These are phyloP conservation scores for Catharus bicknelli DNA, from an alignment of 2,113 vertebrate species.

Conservation along the genomic window DNA sequence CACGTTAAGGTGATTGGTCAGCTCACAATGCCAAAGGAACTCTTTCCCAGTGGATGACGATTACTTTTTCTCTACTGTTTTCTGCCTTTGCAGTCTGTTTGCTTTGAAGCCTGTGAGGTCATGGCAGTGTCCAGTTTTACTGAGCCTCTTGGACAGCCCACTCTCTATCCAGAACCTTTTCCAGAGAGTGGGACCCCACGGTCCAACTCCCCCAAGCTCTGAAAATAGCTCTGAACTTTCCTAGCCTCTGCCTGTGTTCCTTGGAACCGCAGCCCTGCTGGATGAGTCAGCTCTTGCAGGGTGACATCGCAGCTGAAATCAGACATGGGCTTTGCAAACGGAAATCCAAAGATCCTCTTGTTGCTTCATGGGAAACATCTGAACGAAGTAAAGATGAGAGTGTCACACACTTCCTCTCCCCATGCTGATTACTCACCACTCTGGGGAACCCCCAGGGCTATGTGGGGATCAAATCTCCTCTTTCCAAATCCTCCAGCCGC, in stretches of 20 bases:
- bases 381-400: background rate
- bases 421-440: slow-evolving; percentile 9
- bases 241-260: slow-evolving; percentile 43
- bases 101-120: background rate
- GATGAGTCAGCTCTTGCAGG: slow-evolving; percentile 27
- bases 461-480: background rate
- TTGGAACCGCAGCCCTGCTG: slow-evolving; percentile 27
- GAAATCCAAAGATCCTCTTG: slow-evolving; percentile 8
- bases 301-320: slow-evolving; percentile 21
- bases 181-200: background rate
- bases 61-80: background rate
- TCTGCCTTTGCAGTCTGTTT: background rate
- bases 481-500: slow-evolving; percentile 17
- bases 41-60: background rate
- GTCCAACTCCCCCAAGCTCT: background rate
- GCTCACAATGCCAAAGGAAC: background rate
- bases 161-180: background rate
- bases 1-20: background rate
- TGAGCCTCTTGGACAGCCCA: background rate
- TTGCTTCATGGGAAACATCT: background rate
- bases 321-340: slow-evolving; percentile 2
- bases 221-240: slow-evolving; percentile 58
- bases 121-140: background rate
- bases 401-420: slow-evolving; percentile 20
- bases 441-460: background rate